A percentile compares a stretch with the other conserved stretches of the same genome.
Evolutionary conservation across 2,113 vertebrate species (phyloP).

Genomic region (Platysternon megacephalum): DNA sequence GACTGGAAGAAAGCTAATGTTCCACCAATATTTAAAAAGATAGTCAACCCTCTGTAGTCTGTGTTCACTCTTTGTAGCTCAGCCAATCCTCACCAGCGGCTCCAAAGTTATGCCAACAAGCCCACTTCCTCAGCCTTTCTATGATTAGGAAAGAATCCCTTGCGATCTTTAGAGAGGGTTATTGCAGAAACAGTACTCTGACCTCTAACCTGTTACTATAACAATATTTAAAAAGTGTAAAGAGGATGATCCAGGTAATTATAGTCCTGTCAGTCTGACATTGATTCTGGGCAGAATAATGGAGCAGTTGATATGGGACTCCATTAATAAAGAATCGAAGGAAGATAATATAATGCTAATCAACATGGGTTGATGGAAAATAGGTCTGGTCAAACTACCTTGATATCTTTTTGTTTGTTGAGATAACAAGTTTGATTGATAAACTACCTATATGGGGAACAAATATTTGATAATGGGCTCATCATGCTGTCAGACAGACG

Average conservation of each 20-base stretch:
- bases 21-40: background rate
- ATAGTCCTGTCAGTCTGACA: background rate
- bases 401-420: background rate
- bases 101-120: conserved; percentile 26
- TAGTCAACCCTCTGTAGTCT: background rate
- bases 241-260: background rate
- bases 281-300: background rate
- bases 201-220: conserved; percentile 39
- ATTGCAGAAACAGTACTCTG: conserved; percentile 39
- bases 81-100: conserved; percentile 60
- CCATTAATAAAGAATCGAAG: background rate
- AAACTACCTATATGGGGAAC: background rate
- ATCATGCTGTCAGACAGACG: background rate
- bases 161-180: background rate
- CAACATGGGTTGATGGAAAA: background rate
- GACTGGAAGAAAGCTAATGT: background rate
- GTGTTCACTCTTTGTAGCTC: conserved; percentile 39
- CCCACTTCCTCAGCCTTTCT: conserved; percentile 47
- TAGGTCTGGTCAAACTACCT: background rate
- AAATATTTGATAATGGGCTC: background rate
- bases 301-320: background rate
- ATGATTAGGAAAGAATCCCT: conserved; percentile 43
- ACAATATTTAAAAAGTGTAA: background rate
- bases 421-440: background rate
- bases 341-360: background rate